A percentile compares a stretch with the other conserved stretches of the same genome.
Evolutionary conservation across 2,888 invertebrate genomes (phyloP).

Genomic region (Nipponacmea schrenckii): DNA sequence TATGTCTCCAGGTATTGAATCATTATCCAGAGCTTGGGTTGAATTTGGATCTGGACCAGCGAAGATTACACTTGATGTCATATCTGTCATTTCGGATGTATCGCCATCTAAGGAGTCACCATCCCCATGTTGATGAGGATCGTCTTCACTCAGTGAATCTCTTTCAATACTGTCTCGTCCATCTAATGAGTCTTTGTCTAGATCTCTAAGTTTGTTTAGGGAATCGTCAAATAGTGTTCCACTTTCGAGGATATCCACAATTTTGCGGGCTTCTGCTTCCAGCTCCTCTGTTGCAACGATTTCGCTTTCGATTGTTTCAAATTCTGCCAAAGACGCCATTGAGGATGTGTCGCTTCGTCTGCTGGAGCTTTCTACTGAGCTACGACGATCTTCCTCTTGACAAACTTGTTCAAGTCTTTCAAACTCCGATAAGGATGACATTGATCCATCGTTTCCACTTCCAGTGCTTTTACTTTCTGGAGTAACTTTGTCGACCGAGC

Average conservation of each 20-base stretch:
- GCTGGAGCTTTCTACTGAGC: conserved; percentile 65
- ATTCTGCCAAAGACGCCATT: conserved; percentile 62
- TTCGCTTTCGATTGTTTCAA: conserved; percentile 64
- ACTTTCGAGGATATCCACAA: conserved; percentile 63
- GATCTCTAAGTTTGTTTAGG: conserved; percentile 33
- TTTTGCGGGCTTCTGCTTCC: conserved; percentile 66
- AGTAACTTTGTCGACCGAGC: conserved; percentile 76
- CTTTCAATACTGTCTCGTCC: conserved; percentile 53
- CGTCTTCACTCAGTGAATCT: conserved; percentile 56
- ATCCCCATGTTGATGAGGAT: conserved; percentile 46
- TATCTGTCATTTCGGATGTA: conserved; percentile 54
- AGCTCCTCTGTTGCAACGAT: conserved; percentile 58
- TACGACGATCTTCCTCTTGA: conserved; percentile 44
- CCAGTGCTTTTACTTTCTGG: conserved; percentile 56
- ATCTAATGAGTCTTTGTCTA: conserved; percentile 56
- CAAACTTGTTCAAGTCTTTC: conserved; percentile 87
- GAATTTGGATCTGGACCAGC: conserved; percentile 31
- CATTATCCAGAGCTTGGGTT: conserved; percentile 48
- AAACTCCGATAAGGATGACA: conserved; percentile 85
- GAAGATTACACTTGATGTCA: conserved; percentile 57
- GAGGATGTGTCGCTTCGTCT: conserved; percentile 60
- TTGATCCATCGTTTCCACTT: conserved; percentile 55
- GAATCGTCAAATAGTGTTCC: conserved; percentile 52
- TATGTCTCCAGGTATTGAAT: conserved; percentile 52
- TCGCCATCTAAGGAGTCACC: conserved; percentile 59